phyloP scores from a whole-genome alignment of 1,140 invertebrate species.

The Drosophila nigrodunni region DNA sequence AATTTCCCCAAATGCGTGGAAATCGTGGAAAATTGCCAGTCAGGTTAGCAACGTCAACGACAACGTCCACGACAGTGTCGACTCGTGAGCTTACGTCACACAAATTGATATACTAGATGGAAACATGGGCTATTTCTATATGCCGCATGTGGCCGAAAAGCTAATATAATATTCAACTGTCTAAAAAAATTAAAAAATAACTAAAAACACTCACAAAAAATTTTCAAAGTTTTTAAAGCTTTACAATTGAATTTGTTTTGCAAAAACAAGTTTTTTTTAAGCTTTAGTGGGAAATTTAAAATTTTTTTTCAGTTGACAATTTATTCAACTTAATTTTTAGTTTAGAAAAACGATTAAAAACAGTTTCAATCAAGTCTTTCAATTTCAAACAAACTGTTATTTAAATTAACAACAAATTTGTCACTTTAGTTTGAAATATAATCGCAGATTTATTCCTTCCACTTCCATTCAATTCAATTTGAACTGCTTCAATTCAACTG shows the following conservation, averaged over 20 bases:
- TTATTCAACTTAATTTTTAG: constrained; percentile 12
- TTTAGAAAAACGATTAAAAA: background rate
- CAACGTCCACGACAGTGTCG: constrained; percentile 35
- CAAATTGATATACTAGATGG: constrained; percentile 43
- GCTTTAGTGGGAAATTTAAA: background rate
- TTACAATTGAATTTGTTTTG: too few relatives aligned
- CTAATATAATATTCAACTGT: constrained; percentile 57
- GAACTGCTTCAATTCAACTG: too few relatives aligned
- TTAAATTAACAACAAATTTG: too few relatives aligned
- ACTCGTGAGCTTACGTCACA: constrained; percentile 79
- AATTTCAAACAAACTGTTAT: background rate
- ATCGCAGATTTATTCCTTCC: too few relatives aligned
- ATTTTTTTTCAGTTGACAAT: constrained; percentile 24
- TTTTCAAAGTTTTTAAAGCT: too few relatives aligned
- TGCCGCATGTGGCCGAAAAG: constrained; percentile 67
- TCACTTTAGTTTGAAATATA: too few relatives aligned
- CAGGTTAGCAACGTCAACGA: constrained; percentile 36
- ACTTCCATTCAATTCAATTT: too few relatives aligned
- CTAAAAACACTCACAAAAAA: background rate
- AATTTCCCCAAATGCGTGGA: constrained; percentile 13
- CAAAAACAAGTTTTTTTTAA: too few relatives aligned
- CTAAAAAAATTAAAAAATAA: background rate
- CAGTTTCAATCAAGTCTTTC: background rate
- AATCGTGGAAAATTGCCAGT: constrained; percentile 21
- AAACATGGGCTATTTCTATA: constrained; percentile 72